These are phyloP conservation scores for Neosilurus mollespiculum DNA, from an alignment of 2,797 vertebrate species.

Conservation along the genomic window DNA sequence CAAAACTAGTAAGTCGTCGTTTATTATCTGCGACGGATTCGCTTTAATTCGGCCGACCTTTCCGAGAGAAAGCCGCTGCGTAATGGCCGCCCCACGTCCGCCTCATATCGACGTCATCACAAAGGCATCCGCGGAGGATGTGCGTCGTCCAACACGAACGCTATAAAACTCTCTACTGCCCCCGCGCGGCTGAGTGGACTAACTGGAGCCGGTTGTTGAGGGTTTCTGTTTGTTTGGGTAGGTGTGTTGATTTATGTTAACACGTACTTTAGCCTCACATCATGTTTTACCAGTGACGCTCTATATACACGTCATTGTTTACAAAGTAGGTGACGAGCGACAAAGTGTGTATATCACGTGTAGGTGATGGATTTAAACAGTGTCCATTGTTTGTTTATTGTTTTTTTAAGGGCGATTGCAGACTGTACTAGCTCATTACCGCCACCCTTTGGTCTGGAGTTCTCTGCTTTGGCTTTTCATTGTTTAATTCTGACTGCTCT, in stretches of 20 bases:
- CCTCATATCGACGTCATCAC: constrained; percentile 57
- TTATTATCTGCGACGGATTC: constrained; percentile 28
- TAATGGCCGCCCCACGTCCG: constrained; percentile 61
- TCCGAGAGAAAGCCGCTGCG: constrained; percentile 60
- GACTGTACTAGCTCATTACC: too few relatives aligned
- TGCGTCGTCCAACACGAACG: background rate
- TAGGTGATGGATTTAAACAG: background rate
- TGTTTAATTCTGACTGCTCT: too few relatives aligned
- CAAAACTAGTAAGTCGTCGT: constrained; percentile 2
- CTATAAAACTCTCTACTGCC: constrained; percentile 41
- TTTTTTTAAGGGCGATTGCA: too few relatives aligned
- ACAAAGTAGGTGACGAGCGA: too few relatives aligned
- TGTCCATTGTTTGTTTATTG: too few relatives aligned
- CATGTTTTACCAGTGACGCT: too few relatives aligned
- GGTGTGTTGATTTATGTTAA: background rate
- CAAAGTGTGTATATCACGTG: too few relatives aligned
- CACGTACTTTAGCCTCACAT: background rate
- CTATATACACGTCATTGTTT: too few relatives aligned
- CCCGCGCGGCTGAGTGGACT: constrained; percentile 48
- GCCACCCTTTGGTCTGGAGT: too few relatives aligned
- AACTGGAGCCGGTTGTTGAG: background rate
- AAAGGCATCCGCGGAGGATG: constrained; percentile 43
- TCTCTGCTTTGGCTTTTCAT: background rate
- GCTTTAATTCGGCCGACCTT: constrained; percentile 55
- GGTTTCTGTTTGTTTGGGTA: background rate